phyloP scores from a whole-genome alignment of 2,797 vertebrate species.

The Macroramphosus scolopax region DNA sequence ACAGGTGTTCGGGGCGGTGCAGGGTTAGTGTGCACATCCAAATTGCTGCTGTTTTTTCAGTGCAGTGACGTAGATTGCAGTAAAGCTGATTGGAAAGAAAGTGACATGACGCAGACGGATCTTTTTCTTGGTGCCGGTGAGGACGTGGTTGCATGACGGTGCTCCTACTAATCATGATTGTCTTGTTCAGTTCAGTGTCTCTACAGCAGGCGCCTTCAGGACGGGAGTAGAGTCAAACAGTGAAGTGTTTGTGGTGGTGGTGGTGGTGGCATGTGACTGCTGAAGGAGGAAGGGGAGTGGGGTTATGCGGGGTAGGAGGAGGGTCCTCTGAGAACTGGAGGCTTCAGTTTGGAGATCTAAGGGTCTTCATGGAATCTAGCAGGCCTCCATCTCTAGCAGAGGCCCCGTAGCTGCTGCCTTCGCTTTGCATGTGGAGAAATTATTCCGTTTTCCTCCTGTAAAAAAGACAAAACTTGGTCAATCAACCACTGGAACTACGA shows the following conservation, averaged over 20 bases:
- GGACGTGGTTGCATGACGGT: conserved; percentile 25
- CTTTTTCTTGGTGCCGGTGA: conserved; percentile 20
- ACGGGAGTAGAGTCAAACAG: conserved; percentile 74
- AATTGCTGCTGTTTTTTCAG: conserved; percentile 71
- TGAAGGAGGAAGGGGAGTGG: conserved; percentile 7
- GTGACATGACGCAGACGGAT: conserved; percentile 45
- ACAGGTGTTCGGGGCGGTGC: conserved; percentile 46
- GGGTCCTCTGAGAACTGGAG: conserved; percentile 80
- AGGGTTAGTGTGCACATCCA: conserved; percentile 62
- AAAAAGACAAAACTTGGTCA: neutral
- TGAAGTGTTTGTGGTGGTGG: conserved; percentile 39
- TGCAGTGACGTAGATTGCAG: conserved; percentile 74
- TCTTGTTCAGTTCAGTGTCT: conserved; percentile 90
- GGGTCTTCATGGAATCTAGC: conserved; percentile 85
- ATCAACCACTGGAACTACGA: neutral
- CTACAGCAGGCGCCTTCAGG: conserved; percentile 83
- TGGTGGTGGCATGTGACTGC: conserved; percentile 37
- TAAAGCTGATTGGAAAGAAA: conserved; percentile 57
- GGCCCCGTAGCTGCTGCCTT: conserved; percentile 93
- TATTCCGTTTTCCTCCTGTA: conserved; percentile 91
- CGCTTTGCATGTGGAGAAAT: conserved; percentile 94
- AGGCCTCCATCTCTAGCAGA: conserved; percentile 98
- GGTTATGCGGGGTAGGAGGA: conserved; percentile 22
- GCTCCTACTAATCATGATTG: conserved; percentile 83
- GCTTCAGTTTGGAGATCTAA: conserved; percentile 74